These are phyloP conservation scores for Prionailurus bengalensis DNA, from an alignment of 2,113 vertebrate species.

Conservation along the genomic window DNA sequence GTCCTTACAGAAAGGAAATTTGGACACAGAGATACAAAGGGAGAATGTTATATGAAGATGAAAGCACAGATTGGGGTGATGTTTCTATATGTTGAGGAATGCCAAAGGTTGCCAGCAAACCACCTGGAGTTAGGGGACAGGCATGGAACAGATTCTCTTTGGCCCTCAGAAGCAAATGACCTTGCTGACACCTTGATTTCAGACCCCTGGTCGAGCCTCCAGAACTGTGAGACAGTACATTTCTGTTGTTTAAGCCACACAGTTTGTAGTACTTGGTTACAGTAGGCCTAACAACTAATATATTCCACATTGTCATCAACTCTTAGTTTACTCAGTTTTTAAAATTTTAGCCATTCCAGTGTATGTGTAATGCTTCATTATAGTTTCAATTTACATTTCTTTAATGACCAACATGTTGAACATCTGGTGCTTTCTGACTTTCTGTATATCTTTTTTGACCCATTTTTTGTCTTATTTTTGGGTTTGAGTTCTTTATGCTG, in stretches of 20 bases:
- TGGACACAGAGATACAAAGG: background rate
- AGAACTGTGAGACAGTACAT: background rate
- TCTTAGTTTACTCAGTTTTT: background rate
- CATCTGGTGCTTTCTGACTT: background rate
- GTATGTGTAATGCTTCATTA: background rate
- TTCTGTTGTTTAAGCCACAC: background rate
- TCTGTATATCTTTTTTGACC: background rate
- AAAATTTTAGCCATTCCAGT: background rate
- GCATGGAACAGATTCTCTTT: background rate
- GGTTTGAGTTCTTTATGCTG: background rate
- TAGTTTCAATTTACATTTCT: background rate
- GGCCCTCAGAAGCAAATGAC: background rate
- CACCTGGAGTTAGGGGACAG: background rate
- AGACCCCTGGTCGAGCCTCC: background rate
- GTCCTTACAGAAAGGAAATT: background rate
- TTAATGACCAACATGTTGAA: background rate
- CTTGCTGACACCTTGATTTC: background rate
- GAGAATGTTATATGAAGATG: background rate
- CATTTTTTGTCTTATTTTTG: background rate
- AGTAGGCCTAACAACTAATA: background rate
- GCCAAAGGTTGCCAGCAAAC: background rate
- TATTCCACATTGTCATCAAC: background rate
- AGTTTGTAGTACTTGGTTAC: background rate
- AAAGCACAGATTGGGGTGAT: background rate
- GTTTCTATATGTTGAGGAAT: background rate